Conservation (phyloP, 2,797 vertebrate species). For the Platalea minor region DNA sequence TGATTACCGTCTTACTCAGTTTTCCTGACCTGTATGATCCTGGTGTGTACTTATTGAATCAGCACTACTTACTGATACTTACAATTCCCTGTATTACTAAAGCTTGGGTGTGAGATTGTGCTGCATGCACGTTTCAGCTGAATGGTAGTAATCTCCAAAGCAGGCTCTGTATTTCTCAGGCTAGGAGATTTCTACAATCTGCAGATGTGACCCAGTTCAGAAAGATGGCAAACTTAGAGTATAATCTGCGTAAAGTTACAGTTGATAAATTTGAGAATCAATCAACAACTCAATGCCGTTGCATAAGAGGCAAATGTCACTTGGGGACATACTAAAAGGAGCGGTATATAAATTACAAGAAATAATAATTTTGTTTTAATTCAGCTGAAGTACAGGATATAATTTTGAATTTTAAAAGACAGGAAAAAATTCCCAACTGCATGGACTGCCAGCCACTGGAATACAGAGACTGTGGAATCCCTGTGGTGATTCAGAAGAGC, state of each 20-base stretch:
- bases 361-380: neutral
- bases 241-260: neutral
- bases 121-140: accelerated
- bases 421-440: neutral
- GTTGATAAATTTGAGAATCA: neutral
- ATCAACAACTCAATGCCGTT: neutral
- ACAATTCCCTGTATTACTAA: neutral
- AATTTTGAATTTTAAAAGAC: neutral
- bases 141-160: neutral
- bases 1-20: neutral
- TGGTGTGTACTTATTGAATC: neutral
- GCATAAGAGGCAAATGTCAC: neutral
- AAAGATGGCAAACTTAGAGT: neutral
- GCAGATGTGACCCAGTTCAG: neutral
- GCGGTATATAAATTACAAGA: neutral
- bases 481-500: neutral
- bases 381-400: neutral
- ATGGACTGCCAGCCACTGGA: neutral
- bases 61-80: neutral
- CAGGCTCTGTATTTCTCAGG: neutral
- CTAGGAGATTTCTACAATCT: neutral
- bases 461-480: neutral
- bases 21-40: neutral
- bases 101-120: neutral
- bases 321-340: neutral